phyloP scores from a whole-genome alignment of 35 echinoderm and acorn worm species.

The Heliocidaris erythrogramma region DNA sequence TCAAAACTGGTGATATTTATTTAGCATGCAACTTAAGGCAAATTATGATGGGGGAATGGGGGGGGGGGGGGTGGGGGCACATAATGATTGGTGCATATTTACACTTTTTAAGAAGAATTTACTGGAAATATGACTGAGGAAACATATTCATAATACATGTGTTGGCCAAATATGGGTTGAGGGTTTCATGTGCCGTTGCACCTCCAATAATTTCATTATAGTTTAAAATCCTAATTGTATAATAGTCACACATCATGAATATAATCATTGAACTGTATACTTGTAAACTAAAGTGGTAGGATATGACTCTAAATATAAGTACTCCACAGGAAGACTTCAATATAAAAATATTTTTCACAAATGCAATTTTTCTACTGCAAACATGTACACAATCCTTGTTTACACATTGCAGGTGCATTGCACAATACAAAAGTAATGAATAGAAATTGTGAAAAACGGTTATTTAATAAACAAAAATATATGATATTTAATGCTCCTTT shows the following conservation, averaged over 20 bases:
- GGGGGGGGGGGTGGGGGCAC: no score
- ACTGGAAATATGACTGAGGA: no score
- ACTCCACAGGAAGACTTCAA: not conserved
- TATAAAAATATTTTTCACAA: not conserved
- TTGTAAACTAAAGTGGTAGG: not conserved
- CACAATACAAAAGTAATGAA: not conserved
- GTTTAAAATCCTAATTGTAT: not conserved
- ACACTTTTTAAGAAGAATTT: no score
- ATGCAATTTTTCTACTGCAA: not conserved
- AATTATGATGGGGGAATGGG: no score
- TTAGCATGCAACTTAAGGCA: no score
- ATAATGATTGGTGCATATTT: no score
- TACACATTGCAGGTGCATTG: not conserved
- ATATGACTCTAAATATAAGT: not conserved
- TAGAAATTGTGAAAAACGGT: not conserved
- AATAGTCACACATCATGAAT: not conserved
- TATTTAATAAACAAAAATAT: not conserved
- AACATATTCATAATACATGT: no score
- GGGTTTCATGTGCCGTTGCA: no score
- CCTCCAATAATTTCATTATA: not conserved
- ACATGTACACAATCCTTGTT: not conserved
- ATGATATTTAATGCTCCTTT: not conserved
- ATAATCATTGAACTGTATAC: not conserved
- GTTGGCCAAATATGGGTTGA: no score
- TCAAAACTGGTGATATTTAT: not conserved